A percentile compares a stretch with the other conserved stretches of the same genome.
Conservation (phyloP, 53 echinoderm and acorn worm species). For the Hippasteria phrygiana region DNA sequence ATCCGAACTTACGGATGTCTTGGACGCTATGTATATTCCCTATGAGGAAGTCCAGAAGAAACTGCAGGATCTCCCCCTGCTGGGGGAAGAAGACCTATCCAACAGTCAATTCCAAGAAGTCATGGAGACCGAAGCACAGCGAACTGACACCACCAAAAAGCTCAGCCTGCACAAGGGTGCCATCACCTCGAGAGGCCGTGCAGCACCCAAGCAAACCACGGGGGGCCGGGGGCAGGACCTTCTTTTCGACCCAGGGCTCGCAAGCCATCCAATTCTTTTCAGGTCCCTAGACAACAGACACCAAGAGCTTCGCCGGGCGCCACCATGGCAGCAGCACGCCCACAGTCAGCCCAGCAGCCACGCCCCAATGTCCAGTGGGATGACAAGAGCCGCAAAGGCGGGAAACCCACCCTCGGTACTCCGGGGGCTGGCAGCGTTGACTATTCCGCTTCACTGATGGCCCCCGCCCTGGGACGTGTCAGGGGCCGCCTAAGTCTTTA, state of each 20-base stretch:
- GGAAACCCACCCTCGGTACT: too few species aligned
- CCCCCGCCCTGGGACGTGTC: too few species aligned
- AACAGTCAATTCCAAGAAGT: slow-evolving; percentile 13
- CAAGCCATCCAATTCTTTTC: too few species aligned
- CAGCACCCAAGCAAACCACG: neutral
- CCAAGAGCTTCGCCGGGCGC: too few species aligned
- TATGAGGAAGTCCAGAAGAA: neutral
- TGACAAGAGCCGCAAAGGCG: too few species aligned
- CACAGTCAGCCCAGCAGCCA: too few species aligned
- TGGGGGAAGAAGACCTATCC: neutral
- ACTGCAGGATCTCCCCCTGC: neutral
- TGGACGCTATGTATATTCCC: neutral
- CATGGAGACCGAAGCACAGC: neutral
- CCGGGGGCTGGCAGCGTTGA: too few species aligned
- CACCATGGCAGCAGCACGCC: too few species aligned
- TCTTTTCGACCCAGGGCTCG: neutral
- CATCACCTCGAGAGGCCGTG: neutral
- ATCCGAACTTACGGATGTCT: neutral
- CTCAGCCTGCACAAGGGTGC: neutral
- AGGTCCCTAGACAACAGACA: too few species aligned
- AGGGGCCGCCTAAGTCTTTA: neutral
- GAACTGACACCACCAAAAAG: slow-evolving; percentile 9
- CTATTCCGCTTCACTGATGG: too few species aligned
- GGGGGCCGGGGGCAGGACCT: neutral
- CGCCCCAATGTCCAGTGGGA: too few species aligned